These are phyloP conservation scores for Nomia melanderi DNA, from an alignment of 1,140 invertebrate genomes.

Conservation along the genomic window DNA sequence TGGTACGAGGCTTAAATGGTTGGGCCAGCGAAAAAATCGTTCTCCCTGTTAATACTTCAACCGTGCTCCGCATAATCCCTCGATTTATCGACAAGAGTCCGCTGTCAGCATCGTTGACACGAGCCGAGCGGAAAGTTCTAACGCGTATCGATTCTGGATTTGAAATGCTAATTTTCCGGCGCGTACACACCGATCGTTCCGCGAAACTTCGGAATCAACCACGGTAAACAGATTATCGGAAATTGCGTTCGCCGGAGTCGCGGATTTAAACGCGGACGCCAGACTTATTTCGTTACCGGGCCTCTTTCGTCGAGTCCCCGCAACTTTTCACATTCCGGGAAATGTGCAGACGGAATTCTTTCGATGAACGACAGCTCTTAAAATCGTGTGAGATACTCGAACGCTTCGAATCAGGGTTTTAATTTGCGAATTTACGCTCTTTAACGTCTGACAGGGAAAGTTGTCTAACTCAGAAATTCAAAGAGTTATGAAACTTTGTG, in stretches of 20 bases:
- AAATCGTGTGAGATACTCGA: too few relatives aligned
- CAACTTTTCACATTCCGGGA: not conserved
- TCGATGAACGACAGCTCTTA: too few relatives aligned
- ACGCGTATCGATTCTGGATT: not conserved
- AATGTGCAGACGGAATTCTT: not conserved
- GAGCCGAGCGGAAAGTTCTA: not conserved
- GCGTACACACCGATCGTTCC: not conserved
- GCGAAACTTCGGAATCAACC: not conserved
- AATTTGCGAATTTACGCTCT: too few relatives aligned
- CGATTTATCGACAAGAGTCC: not conserved
- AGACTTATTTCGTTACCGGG: not conserved
- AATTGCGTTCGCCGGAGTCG: not conserved
- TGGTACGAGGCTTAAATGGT: too few relatives aligned
- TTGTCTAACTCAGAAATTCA: too few relatives aligned
- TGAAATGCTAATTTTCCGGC: slow-evolving; percentile 18
- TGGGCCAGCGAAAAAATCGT: too few relatives aligned
- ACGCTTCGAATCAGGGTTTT: too few relatives aligned
- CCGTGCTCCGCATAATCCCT: not conserved
- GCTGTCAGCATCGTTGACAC: not conserved
- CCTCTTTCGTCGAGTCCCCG: not conserved
- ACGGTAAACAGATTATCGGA: slow-evolving; percentile 1
- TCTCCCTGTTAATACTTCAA: too few relatives aligned
- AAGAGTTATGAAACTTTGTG: too few relatives aligned
- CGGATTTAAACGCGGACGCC: not conserved
- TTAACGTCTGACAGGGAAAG: too few relatives aligned